Conservation (phyloP, 64 coral and sea anemone genomes). For the Dendrophyllia cribrosa region DNA sequence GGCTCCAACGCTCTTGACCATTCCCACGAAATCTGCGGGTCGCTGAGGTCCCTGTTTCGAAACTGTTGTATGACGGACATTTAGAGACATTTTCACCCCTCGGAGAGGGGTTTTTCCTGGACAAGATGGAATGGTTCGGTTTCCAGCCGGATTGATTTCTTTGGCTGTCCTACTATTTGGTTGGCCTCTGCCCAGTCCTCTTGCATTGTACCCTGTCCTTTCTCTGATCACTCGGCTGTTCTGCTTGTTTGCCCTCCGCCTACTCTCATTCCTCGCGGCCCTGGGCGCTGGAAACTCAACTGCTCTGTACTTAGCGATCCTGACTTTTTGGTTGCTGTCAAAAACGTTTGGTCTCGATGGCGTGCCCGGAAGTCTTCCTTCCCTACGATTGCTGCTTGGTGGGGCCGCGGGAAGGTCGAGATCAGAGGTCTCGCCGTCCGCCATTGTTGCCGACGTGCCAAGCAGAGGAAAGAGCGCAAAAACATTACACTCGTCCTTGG, state of each 20-base stretch:
- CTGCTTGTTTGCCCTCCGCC: not conserved
- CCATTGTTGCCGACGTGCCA: not conserved
- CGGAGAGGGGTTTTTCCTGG: not conserved
- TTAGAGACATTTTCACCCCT: not conserved
- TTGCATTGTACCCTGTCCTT: conserved; percentile 26
- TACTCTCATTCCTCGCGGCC: not conserved
- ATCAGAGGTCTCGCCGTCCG: not conserved
- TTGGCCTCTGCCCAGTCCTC: too few species aligned
- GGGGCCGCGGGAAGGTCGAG: conserved; percentile 26
- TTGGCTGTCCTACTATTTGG: too few species aligned
- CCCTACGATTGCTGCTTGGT: conserved; percentile 37
- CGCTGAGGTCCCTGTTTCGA: not conserved
- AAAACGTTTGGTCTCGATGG: conserved; percentile 4
- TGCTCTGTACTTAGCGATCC: not conserved
- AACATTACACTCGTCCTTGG: not conserved
- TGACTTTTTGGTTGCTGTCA: not conserved
- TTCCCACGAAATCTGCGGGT: not conserved
- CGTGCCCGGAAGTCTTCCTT: not conserved
- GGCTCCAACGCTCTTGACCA: not conserved
- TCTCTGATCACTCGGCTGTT: conserved; percentile 45
- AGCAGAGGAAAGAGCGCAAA: not conserved
- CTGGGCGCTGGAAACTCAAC: not conserved
- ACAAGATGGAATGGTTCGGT: too few species aligned
- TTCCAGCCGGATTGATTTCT: too few species aligned
- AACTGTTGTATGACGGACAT: too few species aligned